phyloP scores from a whole-genome alignment of 1,140 invertebrate species.

The Plutomurus gul region DNA sequence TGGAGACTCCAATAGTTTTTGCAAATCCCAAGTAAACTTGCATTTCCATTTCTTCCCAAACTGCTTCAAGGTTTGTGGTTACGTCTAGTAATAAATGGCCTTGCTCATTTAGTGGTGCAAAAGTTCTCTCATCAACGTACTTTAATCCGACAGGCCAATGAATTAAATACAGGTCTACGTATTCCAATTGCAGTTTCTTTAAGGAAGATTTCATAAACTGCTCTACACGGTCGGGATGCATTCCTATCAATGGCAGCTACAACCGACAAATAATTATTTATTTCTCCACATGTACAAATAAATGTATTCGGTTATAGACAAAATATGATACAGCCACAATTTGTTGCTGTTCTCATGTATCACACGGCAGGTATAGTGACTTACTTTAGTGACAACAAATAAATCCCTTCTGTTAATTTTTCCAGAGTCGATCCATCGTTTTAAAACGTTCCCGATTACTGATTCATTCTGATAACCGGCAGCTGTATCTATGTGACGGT shows the following conservation, averaged over 20 bases:
- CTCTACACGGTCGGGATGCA: conserved; percentile 69
- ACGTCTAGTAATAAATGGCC: conserved; percentile 62
- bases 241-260: conserved; percentile 55
- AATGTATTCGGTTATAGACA: too few species aligned
- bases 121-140: conserved; percentile 49
- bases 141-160: conserved; percentile 57
- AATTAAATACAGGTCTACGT: conserved; percentile 74
- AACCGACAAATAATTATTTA: neutral
- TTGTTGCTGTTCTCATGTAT: too few species aligned
- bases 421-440: conserved; percentile 54
- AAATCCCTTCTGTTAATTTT: conserved; percentile 57
- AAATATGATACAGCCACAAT: too few species aligned
- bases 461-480: conserved; percentile 57
- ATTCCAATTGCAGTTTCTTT: conserved; percentile 72
- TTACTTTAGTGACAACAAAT: conserved; percentile 59
- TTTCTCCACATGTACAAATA: neutral
- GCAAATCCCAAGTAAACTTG: conserved; percentile 72
- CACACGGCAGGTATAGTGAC: neutral
- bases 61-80: conserved; percentile 71
- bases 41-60: conserved; percentile 87
- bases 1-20: conserved; percentile 64
- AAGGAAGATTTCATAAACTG: conserved; percentile 74
- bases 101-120: conserved; percentile 52
- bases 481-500: conserved; percentile 57
- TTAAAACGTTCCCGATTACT: conserved; percentile 56